These are phyloP conservation scores for Anaspis maculata DNA, from an alignment of 2,888 invertebrate genomes.

Conservation along the genomic window DNA sequence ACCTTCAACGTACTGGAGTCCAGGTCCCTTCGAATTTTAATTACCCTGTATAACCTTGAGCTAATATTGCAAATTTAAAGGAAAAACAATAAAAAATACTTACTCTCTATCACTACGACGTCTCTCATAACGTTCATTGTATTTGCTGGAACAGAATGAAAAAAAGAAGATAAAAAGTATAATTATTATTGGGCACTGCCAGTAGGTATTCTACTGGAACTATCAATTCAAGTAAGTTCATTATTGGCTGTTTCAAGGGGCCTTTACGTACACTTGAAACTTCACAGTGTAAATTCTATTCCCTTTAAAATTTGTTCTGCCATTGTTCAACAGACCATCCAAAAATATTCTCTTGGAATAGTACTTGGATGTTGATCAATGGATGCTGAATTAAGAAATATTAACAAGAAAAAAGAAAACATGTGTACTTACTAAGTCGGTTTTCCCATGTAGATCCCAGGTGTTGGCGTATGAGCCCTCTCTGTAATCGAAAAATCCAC, in stretches of 20 bases:
- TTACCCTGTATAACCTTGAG: too few species aligned
- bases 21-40: too few species aligned
- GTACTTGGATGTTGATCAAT: too few species aligned
- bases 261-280: constrained; percentile 19
- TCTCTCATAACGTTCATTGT: constrained; percentile 30
- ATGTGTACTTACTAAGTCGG: constrained; percentile 69
- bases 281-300: constrained; percentile 19
- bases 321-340: too few species aligned
- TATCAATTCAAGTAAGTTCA: constrained; percentile 5
- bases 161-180: constrained; percentile 6
- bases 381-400: too few species aligned
- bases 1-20: too few species aligned
- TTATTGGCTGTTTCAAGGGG: constrained; percentile 15
- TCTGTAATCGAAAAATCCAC: constrained; percentile 95
- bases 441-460: constrained; percentile 94
- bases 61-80: too few species aligned
- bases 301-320: constrained; percentile 12
- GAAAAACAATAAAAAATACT: constrained; percentile 18
- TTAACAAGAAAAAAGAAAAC: too few species aligned
- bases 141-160: constrained; percentile 27
- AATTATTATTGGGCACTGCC: too few species aligned
- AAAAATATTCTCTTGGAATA: too few species aligned
- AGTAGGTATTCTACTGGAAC: too few species aligned
- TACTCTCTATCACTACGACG: constrained; percentile 30
- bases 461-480: constrained; percentile 94